Evolutionary conservation across 2,113 vertebrate species (phyloP), one percentile per base, ranked within the genome.

Genomic region (Phrynocephalus versicolor): DNA sequence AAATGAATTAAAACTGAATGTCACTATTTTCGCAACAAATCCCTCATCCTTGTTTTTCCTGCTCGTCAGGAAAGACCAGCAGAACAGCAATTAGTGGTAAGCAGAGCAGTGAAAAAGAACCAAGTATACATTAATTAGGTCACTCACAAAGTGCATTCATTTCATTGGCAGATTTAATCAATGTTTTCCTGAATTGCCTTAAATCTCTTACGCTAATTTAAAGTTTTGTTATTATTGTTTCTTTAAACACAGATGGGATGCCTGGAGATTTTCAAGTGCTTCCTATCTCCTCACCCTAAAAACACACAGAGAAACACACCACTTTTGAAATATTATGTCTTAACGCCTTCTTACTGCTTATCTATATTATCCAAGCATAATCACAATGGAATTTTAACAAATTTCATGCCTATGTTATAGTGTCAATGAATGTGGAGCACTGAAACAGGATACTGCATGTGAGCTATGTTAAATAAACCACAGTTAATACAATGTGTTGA

Each of bases 111-210:
- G 93, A 95, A 91, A 95, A 95, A 94, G 94, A 95, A 94, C 88
- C 93, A 93, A 90, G 90, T 90, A 91, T 86, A 85, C 79, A 89
- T 93, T 96, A 96, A 97, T 96, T 96, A 96, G 96, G 95, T 95
- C 95, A 96, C 92, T 96, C 72, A 67, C 94, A 94, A 95, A 96
- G 92, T 81, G 89, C 85, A 90, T 92, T 95, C 91, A 91, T 89
- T 94, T 93, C 92, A 94, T 89, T 93, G 94, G 95, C 94, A 94
- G 94, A 92, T 86, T 93, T 90, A 94, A 95, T 97, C 96, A 94
- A 96, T 94, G 94, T 90, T 95, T 96, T 94, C 94, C 95, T 93
- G 92, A 96, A 96, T 95, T 83, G 89, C 87, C 92, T 94, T 93
- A 92, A 93, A 95, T 91, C 89, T 92, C 81, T 89, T 79, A 92